Conservation (phyloP, 2,113 vertebrate genomes). For the Gulo gulo region DNA sequence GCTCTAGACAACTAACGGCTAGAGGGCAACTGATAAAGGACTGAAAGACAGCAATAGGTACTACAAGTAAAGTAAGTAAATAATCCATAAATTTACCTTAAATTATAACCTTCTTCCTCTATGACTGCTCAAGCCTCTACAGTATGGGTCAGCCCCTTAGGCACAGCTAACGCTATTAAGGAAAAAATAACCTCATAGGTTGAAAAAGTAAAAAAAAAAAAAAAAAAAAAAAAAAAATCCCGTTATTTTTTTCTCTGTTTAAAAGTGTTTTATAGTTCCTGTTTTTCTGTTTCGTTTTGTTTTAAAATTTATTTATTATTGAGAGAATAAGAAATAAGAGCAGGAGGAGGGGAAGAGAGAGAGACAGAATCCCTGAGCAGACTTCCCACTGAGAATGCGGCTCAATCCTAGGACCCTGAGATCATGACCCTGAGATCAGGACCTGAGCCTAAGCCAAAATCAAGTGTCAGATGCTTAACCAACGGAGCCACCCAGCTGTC, state of each 20-base stretch:
- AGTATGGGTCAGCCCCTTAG: neutral
- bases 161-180: neutral
- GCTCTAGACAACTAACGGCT: neutral
- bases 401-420: neutral
- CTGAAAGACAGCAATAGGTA: neutral
- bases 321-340: neutral
- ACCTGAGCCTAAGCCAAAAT: neutral
- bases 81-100: neutral
- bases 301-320: neutral
- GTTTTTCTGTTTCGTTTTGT: too few relatives aligned
- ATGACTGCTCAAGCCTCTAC: neutral
- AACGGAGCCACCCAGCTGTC: neutral
- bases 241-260: neutral
- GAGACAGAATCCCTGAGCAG: neutral
- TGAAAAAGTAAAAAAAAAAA: neutral
- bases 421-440: neutral
- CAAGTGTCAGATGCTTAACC: neutral
- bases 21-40: neutral
- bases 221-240: neutral
- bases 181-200: neutral
- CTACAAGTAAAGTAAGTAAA: neutral
- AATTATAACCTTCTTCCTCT: neutral
- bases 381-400: neutral
- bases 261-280: neutral
- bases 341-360: neutral